These are phyloP conservation scores for Myripristis murdjan DNA, from an alignment of 2,797 vertebrate genomes.

Conservation along the genomic window DNA sequence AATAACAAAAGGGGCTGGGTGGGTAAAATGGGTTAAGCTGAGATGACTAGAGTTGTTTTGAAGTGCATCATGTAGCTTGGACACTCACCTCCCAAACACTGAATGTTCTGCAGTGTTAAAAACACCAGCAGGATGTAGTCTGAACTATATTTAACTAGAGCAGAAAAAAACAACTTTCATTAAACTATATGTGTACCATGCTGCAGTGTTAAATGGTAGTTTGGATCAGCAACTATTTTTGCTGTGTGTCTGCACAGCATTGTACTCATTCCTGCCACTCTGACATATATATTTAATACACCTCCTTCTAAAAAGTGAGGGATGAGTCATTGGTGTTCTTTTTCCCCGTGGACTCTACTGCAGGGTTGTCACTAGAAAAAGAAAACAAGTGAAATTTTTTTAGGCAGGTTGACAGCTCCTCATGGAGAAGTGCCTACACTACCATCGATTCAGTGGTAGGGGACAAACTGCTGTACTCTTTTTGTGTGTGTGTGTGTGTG, in stretches of 20 bases:
- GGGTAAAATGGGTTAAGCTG: constrained; percentile 20
- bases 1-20: constrained; percentile 29
- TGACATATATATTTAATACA: background rate
- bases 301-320: background rate
- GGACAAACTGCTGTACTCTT: constrained; percentile 1
- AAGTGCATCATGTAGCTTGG: constrained; percentile 32
- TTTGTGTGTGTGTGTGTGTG: constrained; percentile 11
- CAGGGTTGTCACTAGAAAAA: background rate
- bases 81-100: constrained; percentile 5
- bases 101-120: background rate
- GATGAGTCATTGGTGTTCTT: background rate
- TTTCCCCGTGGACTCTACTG: background rate
- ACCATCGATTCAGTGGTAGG: too few relatives aligned
- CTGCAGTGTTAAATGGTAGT: background rate
- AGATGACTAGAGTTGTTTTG: constrained; percentile 53
- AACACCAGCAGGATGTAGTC: background rate
- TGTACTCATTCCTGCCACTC: background rate
- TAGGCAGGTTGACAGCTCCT: background rate
- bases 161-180: background rate
- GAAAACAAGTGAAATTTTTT: background rate
- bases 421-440: too few relatives aligned
- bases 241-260: too few relatives aligned
- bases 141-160: background rate
- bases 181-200: background rate
- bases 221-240: background rate